A percentile compares a stretch with the other conserved stretches of the same genome.
phyloP scores from a whole-genome alignment of 64 coral and sea anemone genomes.

The Pocillopora damicornis region DNA sequence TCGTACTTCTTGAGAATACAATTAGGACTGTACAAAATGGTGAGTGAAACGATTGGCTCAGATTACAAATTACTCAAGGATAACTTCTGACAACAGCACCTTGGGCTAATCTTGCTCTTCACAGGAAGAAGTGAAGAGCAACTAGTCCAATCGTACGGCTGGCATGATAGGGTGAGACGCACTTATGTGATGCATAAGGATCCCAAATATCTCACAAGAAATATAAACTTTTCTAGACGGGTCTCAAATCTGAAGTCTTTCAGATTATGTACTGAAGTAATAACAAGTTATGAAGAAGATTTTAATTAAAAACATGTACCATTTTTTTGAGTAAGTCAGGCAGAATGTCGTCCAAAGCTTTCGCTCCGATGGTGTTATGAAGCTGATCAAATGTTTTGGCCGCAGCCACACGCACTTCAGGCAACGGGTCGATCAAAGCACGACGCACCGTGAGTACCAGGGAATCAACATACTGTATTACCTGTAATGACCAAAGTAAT shows the following conservation, averaged over 20 bases:
- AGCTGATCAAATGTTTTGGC: conserved; percentile 94
- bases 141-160: no score
- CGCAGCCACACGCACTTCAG: conserved; percentile 73
- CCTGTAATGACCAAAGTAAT: conserved; percentile 14
- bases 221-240: no score
- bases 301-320: conserved; percentile 13
- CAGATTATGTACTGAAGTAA: background rate
- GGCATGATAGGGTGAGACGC: no score
- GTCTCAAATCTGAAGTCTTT: no score
- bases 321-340: conserved; percentile 75
- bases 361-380: conserved; percentile 78
- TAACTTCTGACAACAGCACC: no score
- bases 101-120: no score
- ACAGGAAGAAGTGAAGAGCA: no score
- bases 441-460: conserved; percentile 85
- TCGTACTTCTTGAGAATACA: background rate
- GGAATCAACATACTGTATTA: conserved; percentile 83
- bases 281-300: background rate
- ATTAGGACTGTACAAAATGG: background rate
- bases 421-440: conserved; percentile 78
- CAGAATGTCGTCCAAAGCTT: conserved; percentile 90
- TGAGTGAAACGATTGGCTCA: no score
- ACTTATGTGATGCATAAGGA: no score
- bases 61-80: no score
- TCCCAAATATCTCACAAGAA: no score